Base-by-base conservation (phyloP, 1,140 invertebrate species). In the Drosophila willistoni region DNA sequence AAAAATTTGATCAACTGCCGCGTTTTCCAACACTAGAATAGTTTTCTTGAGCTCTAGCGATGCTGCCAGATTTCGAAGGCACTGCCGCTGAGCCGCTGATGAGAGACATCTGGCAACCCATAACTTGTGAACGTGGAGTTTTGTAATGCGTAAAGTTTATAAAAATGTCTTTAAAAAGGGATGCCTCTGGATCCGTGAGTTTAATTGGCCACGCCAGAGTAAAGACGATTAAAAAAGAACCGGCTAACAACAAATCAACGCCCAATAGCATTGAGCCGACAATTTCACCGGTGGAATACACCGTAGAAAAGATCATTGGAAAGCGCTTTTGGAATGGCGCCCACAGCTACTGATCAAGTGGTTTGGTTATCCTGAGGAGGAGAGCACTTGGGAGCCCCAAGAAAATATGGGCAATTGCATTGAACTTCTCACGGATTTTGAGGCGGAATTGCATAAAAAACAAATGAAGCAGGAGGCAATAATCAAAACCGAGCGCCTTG, bases 361-460 rank as follows among this genome's bases (percentile, higher is more conserved):
- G 81, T 0, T 34, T 4, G 70, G 51, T 7, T 86, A 62, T 17
- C 19, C 65, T 0, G 0, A 14, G 0, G 17, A 71, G 7, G n/a
- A 71, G 1, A 69, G 17, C n/a, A 78, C 77, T 7, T 85, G 81
- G 81, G 81, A 81, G 51, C 74, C 81, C 10, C 39, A 71, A 6
- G 68, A 85, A 10, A 81, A 71, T 7, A 29, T 55, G n/a, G 64
- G 51, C 7, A 64, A 75, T 5, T 71, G 70, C 19, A 57, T 85
- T 33, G 5, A n/a, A 1, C 25, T 86, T 19, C 7, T 86, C 1
- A 51, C 64, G 0, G 62, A 81, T 0, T 85, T 62, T 13, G 73
- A 85, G n/a, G 66, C 60, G 6, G 47, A 71, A 3, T 42, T 62
- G 19, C 47, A 17, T 44, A 25, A 13, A 36, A 22, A 41, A 25